These are phyloP conservation scores for Psilopsiagon aurifrons DNA, from an alignment of 2,113 vertebrate genomes.

Conservation along the genomic window DNA sequence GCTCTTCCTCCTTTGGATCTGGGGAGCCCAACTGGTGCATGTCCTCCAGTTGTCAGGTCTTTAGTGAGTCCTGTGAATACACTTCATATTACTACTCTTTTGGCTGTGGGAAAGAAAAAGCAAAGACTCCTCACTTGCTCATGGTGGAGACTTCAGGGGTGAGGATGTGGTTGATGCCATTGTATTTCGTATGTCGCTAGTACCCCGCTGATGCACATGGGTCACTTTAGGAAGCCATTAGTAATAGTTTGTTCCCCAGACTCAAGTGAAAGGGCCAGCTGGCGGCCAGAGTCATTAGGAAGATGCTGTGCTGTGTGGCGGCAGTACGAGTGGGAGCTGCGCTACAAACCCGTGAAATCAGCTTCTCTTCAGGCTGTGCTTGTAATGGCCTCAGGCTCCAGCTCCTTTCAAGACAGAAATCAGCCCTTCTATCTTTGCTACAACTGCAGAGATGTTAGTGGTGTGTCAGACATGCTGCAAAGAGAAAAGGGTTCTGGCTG, in stretches of 20 bases:
- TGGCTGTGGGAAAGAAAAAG: background rate
- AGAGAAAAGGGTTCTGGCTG: background rate
- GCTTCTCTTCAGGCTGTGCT: background rate
- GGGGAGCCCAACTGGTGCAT: rapidly evolving
- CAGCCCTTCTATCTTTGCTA: background rate
- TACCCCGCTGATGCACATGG: background rate
- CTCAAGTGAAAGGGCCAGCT: rapidly evolving
- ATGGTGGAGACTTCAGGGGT: rapidly evolving
- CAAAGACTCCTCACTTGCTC: background rate
- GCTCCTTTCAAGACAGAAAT: background rate
- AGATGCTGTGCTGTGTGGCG: background rate
- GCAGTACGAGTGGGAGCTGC: background rate
- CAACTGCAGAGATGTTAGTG: background rate
- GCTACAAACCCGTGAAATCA: background rate
- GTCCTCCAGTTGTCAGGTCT: background rate
- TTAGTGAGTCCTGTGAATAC: background rate
- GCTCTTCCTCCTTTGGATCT: background rate
- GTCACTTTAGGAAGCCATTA: background rate
- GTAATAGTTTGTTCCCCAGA: background rate
- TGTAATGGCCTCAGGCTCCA: background rate
- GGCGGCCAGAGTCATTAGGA: background rate
- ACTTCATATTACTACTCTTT: background rate
- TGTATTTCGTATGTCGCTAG: rapidly evolving
- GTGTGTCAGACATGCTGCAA: background rate
- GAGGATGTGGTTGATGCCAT: background rate